Evolutionary conservation across 2,113 vertebrate genomes (phyloP), one percentile per base, ranked within the genome.

Genomic region (Catharus fuscescens): DNA sequence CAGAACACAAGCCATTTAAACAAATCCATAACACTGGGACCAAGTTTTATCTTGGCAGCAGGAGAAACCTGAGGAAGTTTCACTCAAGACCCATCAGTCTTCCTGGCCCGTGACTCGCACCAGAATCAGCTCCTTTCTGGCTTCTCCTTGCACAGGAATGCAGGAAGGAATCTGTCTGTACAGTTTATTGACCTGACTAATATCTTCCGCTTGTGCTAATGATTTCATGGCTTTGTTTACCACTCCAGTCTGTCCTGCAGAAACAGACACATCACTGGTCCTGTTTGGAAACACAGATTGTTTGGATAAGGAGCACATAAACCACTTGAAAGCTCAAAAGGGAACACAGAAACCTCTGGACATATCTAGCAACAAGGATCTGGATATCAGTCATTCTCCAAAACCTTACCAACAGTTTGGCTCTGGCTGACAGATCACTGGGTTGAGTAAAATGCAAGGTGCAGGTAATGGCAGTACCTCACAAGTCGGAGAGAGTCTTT

Each of bases 401-500:
- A 79, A 86, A 52, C 11, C 42, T 60, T 12, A 48, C 12, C 32
- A 80, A 4, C 5, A 71, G 28, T 44, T 67, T 92, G 80, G 59
- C 42, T 80, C 16, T 26, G 45, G 53, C 80, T 61, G n/a, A 5
- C 14, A 56, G 65, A 44, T n/a, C 1, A 1, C 42, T 50, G 80
- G 17, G 64, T 5, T 45, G 52, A 80, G 53, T 8, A 8, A 44
- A 64, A 60, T 3, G 14, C 36, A 28, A 20, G 18, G 31, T 10
- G 65, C 60, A 70, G 79, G 65, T 7, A 32, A 4, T 9, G 34
- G 17, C 47, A 65, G 70, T 98, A 99, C 99, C 99, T 99, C 96
- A 99, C 98, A 8, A 99, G 98, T 5, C 99, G 98, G 18, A 99
- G 97, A 14, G 99, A 99, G 89, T 99, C 99, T 93, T 99, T 99